Evolutionary conservation across 2,797 vertebrate genomes (phyloP).

Genomic region (Siniperca undulata): DNA sequence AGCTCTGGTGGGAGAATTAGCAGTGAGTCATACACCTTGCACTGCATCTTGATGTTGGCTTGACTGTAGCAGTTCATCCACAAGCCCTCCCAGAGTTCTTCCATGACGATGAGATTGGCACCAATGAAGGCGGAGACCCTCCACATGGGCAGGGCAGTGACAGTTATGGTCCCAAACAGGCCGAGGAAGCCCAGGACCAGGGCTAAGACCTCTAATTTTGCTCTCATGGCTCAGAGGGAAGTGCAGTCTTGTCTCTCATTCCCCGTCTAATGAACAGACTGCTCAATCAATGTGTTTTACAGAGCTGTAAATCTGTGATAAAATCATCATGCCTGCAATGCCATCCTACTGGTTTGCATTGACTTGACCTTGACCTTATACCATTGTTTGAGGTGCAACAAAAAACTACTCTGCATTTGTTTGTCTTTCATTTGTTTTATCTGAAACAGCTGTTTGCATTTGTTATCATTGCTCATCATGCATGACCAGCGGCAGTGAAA

Average conservation of each 20-base stretch:
- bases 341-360: conserved; percentile 69
- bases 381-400: neutral
- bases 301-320: neutral
- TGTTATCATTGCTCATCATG: neutral
- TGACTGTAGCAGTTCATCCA: conserved; percentile 92
- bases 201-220: conserved; percentile 82
- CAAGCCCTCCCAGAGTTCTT: conserved; percentile 90
- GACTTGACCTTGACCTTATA: neutral
- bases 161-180: conserved; percentile 82
- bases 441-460: neutral
- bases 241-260: neutral
- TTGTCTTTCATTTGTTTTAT: neutral
- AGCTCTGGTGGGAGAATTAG: conserved; percentile 86
- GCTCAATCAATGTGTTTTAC: neutral
- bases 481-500: neutral
- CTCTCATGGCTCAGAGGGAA: conserved; percentile 64
- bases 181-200: conserved; percentile 86
- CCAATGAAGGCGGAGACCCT: conserved; percentile 91
- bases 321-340: conserved; percentile 58
- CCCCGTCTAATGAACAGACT: neutral
- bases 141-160: conserved; percentile 90
- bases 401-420: neutral
- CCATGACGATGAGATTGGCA: conserved; percentile 90
- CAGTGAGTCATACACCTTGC: conserved; percentile 90
- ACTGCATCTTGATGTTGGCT: conserved; percentile 88